These are phyloP conservation scores for Sebastes goodei DNA, from an alignment of 2,797 vertebrate species.

Conservation along the genomic window DNA sequence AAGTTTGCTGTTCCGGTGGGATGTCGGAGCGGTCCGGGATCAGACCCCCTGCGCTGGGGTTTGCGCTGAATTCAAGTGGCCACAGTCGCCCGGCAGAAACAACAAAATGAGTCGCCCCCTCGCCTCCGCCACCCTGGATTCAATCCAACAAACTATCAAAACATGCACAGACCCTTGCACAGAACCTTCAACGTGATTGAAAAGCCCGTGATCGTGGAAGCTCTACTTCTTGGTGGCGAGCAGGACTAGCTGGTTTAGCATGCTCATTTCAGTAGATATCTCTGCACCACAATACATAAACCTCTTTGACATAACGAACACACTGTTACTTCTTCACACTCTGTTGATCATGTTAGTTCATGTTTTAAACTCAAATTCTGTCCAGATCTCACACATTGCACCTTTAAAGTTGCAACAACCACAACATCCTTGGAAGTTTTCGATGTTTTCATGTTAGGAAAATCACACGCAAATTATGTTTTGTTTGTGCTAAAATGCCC, in stretches of 20 bases:
- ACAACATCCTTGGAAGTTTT: neutral
- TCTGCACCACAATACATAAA: neutral
- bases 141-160: too few relatives aligned
- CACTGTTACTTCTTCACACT: neutral
- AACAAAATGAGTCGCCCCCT: too few relatives aligned
- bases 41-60: too few relatives aligned
- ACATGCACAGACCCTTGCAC: too few relatives aligned
- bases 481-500: neutral
- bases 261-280: neutral
- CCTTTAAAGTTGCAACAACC: neutral
- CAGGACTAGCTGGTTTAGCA: neutral
- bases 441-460: neutral
- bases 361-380: neutral
- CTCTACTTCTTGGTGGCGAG: too few relatives aligned
- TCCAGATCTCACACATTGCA: neutral
- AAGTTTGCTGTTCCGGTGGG: too few relatives aligned
- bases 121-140: too few relatives aligned
- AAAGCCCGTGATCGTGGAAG: too few relatives aligned
- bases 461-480: neutral
- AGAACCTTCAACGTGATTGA: too few relatives aligned
- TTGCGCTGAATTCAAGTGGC: too few relatives aligned
- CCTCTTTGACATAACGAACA: neutral
- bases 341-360: neutral
- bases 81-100: too few relatives aligned
- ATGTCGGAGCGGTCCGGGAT: rapidly evolving